phyloP scores from a whole-genome alignment of 2,797 vertebrate genomes.

The Enteromius treurensis region DNA sequence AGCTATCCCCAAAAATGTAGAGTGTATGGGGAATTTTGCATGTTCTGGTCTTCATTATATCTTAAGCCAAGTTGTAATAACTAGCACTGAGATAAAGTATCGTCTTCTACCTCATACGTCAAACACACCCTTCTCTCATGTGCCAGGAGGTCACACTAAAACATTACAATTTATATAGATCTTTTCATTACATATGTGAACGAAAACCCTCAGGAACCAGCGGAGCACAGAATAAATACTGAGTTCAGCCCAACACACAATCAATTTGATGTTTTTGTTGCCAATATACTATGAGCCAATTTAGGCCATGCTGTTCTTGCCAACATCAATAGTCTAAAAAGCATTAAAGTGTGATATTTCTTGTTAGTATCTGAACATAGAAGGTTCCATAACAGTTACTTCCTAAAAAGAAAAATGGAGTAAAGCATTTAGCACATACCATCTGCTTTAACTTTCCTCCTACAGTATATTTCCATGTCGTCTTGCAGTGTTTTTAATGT shows the following conservation, averaged over 20 bases:
- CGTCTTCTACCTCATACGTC: background rate
- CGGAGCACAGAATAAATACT: conserved; percentile 14
- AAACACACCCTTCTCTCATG: conserved; percentile 28
- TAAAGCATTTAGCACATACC: background rate
- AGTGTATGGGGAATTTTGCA: background rate
- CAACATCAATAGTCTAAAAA: conserved; percentile 58
- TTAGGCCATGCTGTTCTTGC: conserved; percentile 43
- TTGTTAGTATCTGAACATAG: conserved; percentile 11
- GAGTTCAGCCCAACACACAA: conserved; percentile 34
- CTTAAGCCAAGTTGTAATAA: conserved; percentile 14
- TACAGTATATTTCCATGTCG: conserved; percentile 19
- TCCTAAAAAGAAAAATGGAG: background rate
- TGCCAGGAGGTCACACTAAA: conserved; percentile 1
- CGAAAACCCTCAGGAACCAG: background rate
- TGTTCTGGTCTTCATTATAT: conserved; percentile 22
- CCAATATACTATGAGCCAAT: conserved; percentile 35
- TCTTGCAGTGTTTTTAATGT: conserved; percentile 19
- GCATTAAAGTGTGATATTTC: conserved; percentile 20
- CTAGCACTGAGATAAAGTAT: conserved; percentile 10
- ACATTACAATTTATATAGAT: background rate
- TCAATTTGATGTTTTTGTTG: conserved; percentile 58
- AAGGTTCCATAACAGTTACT: background rate
- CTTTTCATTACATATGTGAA: background rate
- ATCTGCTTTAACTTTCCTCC: conserved; percentile 23
- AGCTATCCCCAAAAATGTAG: background rate